Evolutionary conservation across 2,888 invertebrate species (phyloP), one percentile per base, ranked within the genome.

Genomic region (Ommatoiulus sabulosus): DNA sequence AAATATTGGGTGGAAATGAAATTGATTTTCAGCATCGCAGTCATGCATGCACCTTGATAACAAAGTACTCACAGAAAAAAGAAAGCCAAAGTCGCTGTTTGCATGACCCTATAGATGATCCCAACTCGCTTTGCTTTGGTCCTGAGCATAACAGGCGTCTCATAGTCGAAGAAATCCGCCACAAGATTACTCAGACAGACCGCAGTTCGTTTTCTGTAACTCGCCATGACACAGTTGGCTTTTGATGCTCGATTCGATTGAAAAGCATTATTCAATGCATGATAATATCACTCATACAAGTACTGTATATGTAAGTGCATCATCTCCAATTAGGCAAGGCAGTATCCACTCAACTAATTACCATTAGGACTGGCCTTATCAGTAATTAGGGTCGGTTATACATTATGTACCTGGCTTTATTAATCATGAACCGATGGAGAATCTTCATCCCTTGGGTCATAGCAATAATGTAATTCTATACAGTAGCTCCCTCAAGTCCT

Each of bases 101-200:
- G 72, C 6, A 72, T 72, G 72, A 72, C 10, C 72, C 72, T 72
- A 24, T 72, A 72, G 20, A 72, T 72, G 24, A 72, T 10, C 24
- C 72, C 72, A 24, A 72, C 72, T 8, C 72, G 72, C 24, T 72
- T 72, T 20, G 72, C 72, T 24, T 72, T 72, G 24, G 72, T 72
- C 72, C 72, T 72, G 24, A 72, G 72, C 8, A 72, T 72, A 10
- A 72, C 72, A 72, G 72, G 72, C 5, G 63, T 63, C 72, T 72
- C 72, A 72, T 72, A 72, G 24, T 72, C 72, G 2, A 72, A 72
- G 72, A 72, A 72, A 24, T 72, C 72, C 6, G 20, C 20, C 72
- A 72, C 24, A 20, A 72, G 10, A 10, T 72, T 72, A 8, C 24
- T 72, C 72, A 72, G 72, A 24, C 72, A 72, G 24, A 24, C 24